These are phyloP conservation scores for Odontothrips loti DNA, from an alignment of 2,888 invertebrate genomes.

Conservation along the genomic window DNA sequence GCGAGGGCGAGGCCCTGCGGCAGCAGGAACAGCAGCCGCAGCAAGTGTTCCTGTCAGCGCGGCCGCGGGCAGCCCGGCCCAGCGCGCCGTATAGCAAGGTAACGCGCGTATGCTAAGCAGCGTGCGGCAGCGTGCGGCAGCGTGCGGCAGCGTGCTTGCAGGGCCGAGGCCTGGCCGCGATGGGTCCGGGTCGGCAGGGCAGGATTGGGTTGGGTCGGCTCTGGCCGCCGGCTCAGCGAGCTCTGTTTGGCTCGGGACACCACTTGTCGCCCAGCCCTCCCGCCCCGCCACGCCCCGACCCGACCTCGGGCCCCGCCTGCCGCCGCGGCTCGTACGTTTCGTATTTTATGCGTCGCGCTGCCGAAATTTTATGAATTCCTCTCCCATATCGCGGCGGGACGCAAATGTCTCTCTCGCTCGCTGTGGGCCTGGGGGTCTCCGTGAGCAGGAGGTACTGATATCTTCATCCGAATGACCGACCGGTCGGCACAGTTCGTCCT, in stretches of 20 bases:
- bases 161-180: not conserved
- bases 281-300: not conserved
- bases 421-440: not conserved
- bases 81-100: not conserved
- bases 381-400: conserved; percentile 6
- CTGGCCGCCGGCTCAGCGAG: not conserved
- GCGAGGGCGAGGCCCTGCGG: too few relatives aligned
- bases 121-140: too few relatives aligned
- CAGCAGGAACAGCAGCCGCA: too few relatives aligned
- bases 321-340: not conserved
- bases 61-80: not conserved
- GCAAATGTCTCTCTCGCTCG: conserved; percentile 10
- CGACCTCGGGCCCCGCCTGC: not conserved
- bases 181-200: not conserved
- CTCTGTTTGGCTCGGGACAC: not conserved
- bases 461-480: conserved; percentile 17
- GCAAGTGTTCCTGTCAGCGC: too few relatives aligned
- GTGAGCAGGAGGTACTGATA: not conserved
- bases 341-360: conserved; percentile 13
- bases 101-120: too few relatives aligned
- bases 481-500: not conserved
- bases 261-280: not conserved
- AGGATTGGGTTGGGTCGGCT: not conserved
- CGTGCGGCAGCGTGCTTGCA: too few relatives aligned
- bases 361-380: conserved; percentile 20